Percentiles rank a stretch among this genome's conserved stretches.
Conservation (phyloP, 2,113 vertebrate genomes). For the Platanista minor region DNA sequence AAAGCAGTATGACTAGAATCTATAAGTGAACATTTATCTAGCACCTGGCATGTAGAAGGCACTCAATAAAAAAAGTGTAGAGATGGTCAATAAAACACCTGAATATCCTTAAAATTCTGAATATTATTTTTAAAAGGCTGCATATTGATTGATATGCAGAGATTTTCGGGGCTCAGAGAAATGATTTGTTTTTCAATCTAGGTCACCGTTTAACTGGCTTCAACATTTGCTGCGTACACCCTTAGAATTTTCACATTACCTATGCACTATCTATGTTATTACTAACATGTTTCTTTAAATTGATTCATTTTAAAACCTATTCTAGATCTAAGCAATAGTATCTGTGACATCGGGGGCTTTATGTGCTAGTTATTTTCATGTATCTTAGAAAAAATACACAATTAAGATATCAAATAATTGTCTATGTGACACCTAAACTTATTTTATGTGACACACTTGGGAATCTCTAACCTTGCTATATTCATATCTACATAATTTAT, state of each 20-base stretch:
- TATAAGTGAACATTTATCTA: constrained; percentile 8
- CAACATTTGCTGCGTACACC: background rate
- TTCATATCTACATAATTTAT: background rate
- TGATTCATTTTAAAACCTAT: background rate
- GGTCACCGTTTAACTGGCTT: background rate
- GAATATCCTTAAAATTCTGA: background rate
- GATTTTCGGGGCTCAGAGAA: background rate
- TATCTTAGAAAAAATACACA: background rate
- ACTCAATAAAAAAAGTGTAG: constrained; percentile 4
- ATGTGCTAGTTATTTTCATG: background rate
- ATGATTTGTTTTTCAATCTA: background rate
- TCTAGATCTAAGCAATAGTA: background rate
- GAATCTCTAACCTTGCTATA: background rate
- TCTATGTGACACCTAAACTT: background rate
- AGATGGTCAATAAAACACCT: background rate
- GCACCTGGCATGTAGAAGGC: background rate
- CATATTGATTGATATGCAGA: background rate
- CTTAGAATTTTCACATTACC: background rate
- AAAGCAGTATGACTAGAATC: background rate
- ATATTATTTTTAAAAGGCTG: background rate
- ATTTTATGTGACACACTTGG: background rate
- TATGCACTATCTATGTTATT: background rate
- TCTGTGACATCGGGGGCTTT: background rate
- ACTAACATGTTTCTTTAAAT: background rate
- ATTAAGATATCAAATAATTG: background rate